Base-by-base conservation (phyloP, 1,140 invertebrate genomes). In the Hylyphantes graminicola region DNA sequence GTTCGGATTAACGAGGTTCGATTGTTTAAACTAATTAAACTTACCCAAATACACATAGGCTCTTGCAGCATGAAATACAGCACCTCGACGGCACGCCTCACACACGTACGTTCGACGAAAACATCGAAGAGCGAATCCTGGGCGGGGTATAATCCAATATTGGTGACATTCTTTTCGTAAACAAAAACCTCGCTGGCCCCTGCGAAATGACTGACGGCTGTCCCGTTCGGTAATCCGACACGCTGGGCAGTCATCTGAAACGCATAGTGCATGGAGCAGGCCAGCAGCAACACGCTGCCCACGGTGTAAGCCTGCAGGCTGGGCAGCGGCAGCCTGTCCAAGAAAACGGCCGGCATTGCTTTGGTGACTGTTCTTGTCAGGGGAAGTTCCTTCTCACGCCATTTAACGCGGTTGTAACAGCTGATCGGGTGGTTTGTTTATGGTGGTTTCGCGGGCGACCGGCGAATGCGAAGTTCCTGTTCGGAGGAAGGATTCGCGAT, bases 31-130 rank as follows among this genome's bases (percentile, higher is more conserved):
- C 35, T 35, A 57, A 9, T 2, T 74, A n/a, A 12, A 92, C 94
- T 93, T 90, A 96, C 95, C 95, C 95, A 96, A 89, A 96, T 93
- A 90, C 95, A 96, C 61, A 95, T 91, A 11, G 94, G 94, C 89
- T 96, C 95, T 88, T 94, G 92, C 84, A 94, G 92, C 93, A 96
- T 94, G 86, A 94, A 94, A 64, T 92, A 92, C 67, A 94, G 88
- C 8, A 95, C 91, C 87, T 95, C 93, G 61, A 86, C 87, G 8
- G 87, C 86, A 67, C 85, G 77, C 54, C 64, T 64, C 50, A 87
- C 13, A 21, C 80, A 70, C 21, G 68, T 67, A 55, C 77, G 59
- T 54, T 86, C 83, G 9, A 86, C 70, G 12, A 86, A 17, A 5
- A 87, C 13, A 73, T 83, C 72, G 15, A 72, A 50, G 17, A 83